Conservation (phyloP, 2,888 invertebrate genomes). For the Alcis repandata region DNA sequence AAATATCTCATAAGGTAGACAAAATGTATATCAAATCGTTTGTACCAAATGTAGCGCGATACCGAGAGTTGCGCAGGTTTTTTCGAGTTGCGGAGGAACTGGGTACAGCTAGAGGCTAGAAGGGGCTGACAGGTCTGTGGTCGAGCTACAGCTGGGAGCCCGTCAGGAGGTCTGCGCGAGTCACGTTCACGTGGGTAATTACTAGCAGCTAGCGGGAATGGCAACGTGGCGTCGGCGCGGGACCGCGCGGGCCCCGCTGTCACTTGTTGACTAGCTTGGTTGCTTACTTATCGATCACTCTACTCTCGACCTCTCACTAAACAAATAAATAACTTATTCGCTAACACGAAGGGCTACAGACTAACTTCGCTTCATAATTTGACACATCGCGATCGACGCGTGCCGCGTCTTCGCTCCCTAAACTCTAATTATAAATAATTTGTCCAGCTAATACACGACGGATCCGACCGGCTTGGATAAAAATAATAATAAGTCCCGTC, state of each 20-base stretch:
- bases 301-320: conserved; percentile 76
- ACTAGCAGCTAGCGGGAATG: conserved; percentile 71
- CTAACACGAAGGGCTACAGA: conserved; percentile 68
- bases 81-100: conserved; percentile 58
- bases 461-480: conserved; percentile 64
- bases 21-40: conserved; percentile 74
- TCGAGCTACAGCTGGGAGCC: not conserved
- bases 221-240: conserved; percentile 72
- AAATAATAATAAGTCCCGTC: conserved; percentile 56
- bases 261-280: conserved; percentile 83
- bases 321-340: conserved; percentile 83
- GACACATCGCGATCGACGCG: conserved; percentile 67
- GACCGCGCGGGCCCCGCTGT: conserved; percentile 58
- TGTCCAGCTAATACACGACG: conserved; percentile 78
- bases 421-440: conserved; percentile 76
- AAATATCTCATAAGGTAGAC: conserved; percentile 66
- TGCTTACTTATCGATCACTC: conserved; percentile 79
- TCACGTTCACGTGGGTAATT: conserved; percentile 39
- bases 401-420: conserved; percentile 58
- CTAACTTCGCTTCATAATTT: conserved; percentile 68
- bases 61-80: conserved; percentile 28
- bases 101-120: conserved; percentile 47
- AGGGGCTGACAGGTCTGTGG: not conserved
- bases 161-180: not conserved
- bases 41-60: conserved; percentile 67